phyloP scores from a whole-genome alignment of 64 coral and sea anemone genomes.

The Montipora efflorescens region DNA sequence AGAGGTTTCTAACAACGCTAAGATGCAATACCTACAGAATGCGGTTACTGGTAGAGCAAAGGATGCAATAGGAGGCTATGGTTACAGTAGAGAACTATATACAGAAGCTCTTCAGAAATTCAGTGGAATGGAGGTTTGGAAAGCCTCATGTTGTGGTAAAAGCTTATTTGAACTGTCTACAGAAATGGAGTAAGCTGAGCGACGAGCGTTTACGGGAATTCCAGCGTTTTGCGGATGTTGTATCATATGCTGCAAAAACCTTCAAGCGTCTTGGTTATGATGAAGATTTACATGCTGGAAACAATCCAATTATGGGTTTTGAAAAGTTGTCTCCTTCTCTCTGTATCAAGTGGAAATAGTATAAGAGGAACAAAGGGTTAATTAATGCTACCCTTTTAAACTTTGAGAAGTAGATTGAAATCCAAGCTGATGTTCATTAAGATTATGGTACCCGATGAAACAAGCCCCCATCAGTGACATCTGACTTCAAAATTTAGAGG shows the following conservation, averaged over 20 bases:
- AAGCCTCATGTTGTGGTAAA: slow-evolving; percentile 8
- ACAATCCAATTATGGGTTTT: too few relatives aligned
- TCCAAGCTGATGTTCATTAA: slow-evolving; percentile 11
- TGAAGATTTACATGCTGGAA: too few relatives aligned
- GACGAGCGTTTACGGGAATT: too few relatives aligned
- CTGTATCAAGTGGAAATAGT: neutral
- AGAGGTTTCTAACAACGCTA: neutral
- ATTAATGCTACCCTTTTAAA: slow-evolving; percentile 8
- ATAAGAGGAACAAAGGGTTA: slow-evolving; percentile 30
- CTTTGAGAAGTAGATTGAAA: slow-evolving; percentile 55
- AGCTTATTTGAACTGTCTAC: neutral
- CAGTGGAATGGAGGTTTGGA: slow-evolving; percentile 37
- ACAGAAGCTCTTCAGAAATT: neutral
- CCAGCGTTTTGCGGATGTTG: too few relatives aligned
- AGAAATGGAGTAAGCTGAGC: too few relatives aligned
- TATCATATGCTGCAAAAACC: neutral
- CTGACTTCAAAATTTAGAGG: slow-evolving; percentile 3
- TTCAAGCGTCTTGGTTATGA: neutral
- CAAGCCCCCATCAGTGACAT: neutral
- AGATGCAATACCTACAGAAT: too few relatives aligned
- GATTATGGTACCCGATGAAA: slow-evolving; percentile 19
- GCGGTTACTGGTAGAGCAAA: too few relatives aligned
- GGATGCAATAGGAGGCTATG: too few relatives aligned
- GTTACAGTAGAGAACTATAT: too few relatives aligned
- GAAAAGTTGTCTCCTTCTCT: too few relatives aligned